Percentiles rank a stretch among this genome's conserved stretches.
phyloP scores from a whole-genome alignment of 2,888 invertebrate genomes.

The Thecocarcelia acutangulata region DNA sequence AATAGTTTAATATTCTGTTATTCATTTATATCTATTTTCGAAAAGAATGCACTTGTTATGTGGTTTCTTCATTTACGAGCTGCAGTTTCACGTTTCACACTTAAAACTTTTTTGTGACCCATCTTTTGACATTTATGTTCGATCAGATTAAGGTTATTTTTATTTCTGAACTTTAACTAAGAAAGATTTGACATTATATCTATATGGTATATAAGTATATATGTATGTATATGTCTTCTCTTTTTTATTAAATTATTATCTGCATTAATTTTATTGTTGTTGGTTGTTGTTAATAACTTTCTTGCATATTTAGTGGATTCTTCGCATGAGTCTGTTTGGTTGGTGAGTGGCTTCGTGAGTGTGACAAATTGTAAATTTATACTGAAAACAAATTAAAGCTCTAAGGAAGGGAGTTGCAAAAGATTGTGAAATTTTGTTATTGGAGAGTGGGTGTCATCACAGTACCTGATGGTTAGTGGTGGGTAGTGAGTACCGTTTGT shows the following conservation, averaged over 20 bases:
- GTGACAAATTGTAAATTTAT: conserved; percentile 73
- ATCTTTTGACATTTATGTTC: conserved; percentile 59
- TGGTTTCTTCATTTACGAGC: not conserved
- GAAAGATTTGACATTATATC: too few relatives aligned
- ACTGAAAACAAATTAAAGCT: conserved; percentile 71
- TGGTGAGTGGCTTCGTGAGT: conserved; percentile 53
- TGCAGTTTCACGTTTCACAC: conserved; percentile 13
- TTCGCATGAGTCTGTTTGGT: conserved; percentile 25
- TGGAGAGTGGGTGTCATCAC: conserved; percentile 48
- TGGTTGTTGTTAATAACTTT: conserved; percentile 31
- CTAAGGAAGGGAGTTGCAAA: conserved; percentile 50
- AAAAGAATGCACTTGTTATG: conserved; percentile 58
- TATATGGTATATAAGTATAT: too few relatives aligned
- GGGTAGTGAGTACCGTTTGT: conserved; percentile 64
- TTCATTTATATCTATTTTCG: conserved; percentile 29
- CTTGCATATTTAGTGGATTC: conserved; percentile 30
- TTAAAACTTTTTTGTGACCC: conserved; percentile 46
- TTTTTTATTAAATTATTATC: conserved; percentile 20
- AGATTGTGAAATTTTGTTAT: conserved; percentile 33
- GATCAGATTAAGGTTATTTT: conserved; percentile 32
- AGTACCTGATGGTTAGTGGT: conserved; percentile 51
- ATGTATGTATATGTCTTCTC: not conserved
- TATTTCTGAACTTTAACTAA: not conserved
- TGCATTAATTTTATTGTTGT: conserved; percentile 27
- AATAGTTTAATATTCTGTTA: conserved; percentile 41